A percentile compares a stretch with the other conserved stretches of the same genome.
These are phyloP conservation scores for Scaptomyza parva DNA, from an alignment of 2,888 invertebrate genomes.

Conservation along the genomic window DNA sequence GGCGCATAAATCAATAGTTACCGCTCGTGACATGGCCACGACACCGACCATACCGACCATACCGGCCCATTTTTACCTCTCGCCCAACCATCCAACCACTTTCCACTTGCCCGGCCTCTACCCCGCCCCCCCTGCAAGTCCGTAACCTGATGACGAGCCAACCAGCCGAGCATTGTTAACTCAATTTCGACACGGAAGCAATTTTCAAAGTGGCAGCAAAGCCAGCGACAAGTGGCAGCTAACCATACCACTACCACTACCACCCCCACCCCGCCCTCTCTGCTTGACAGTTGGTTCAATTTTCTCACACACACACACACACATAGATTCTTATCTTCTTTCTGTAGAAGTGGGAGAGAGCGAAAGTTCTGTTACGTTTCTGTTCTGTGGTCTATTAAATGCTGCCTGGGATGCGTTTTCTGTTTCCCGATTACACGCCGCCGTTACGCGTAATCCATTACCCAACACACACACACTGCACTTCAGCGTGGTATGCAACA, in stretches of 20 bases:
- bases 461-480: too few relatives aligned
- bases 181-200: conserved; percentile 79
- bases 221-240: conserved; percentile 57
- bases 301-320: conserved; percentile 4
- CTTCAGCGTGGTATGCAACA: too few relatives aligned
- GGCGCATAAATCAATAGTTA: conserved; percentile 71
- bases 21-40: conserved; percentile 34
- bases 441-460: too few relatives aligned
- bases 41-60: too few relatives aligned
- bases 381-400: conserved; percentile 48
- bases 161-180: conserved; percentile 67
- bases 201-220: conserved; percentile 54
- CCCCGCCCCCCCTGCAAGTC: too few relatives aligned
- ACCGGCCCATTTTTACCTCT: too few relatives aligned
- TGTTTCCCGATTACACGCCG: too few relatives aligned
- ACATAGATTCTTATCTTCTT: background rate
- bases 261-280: background rate
- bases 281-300: conserved; percentile 13
- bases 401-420: conserved; percentile 23
- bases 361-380: background rate
- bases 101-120: conserved; percentile 5
- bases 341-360: too few relatives aligned
- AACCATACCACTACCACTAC: conserved; percentile 1
- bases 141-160: conserved; percentile 21
- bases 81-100: too few relatives aligned